Evolutionary conservation across 1,140 invertebrate genomes (phyloP).

Genomic region (Pentalonia nigronervosa): DNA sequence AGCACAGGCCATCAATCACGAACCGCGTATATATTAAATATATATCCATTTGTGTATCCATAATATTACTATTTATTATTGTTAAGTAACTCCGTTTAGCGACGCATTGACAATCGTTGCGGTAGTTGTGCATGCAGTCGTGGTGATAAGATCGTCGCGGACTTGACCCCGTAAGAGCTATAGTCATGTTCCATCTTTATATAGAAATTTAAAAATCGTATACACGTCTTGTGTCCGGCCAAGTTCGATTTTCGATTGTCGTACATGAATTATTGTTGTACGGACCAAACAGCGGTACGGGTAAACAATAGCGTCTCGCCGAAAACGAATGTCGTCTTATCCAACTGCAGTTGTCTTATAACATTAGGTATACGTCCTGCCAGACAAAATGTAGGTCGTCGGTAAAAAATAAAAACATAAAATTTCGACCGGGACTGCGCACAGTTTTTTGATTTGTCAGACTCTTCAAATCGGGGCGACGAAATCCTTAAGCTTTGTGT

Average conservation of each 20-base stretch:
- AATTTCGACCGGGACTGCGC: too few species aligned
- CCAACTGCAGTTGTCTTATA: neutral
- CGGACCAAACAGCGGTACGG: neutral
- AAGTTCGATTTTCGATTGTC: neutral
- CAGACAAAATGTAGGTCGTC: neutral
- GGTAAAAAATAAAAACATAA: neutral
- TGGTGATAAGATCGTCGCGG: neutral
- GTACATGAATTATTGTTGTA: neutral
- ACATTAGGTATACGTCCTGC: neutral
- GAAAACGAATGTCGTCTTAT: conserved; percentile 1
- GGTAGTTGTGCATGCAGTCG: neutral
- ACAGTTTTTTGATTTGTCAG: neutral
- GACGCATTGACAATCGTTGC: neutral
- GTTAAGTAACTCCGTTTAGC: neutral
- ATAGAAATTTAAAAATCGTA: neutral
- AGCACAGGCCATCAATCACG: neutral
- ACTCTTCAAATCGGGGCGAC: neutral
- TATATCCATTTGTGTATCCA: neutral
- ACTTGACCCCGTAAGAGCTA: neutral
- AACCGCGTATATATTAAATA: neutral
- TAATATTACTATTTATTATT: neutral
- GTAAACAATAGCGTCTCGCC: neutral
- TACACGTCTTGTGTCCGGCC: neutral
- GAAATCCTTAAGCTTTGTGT: neutral
- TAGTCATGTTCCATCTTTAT: neutral